Evolutionary conservation across 2,113 vertebrate genomes (phyloP).

Genomic region (Odobenus rosmarus): DNA sequence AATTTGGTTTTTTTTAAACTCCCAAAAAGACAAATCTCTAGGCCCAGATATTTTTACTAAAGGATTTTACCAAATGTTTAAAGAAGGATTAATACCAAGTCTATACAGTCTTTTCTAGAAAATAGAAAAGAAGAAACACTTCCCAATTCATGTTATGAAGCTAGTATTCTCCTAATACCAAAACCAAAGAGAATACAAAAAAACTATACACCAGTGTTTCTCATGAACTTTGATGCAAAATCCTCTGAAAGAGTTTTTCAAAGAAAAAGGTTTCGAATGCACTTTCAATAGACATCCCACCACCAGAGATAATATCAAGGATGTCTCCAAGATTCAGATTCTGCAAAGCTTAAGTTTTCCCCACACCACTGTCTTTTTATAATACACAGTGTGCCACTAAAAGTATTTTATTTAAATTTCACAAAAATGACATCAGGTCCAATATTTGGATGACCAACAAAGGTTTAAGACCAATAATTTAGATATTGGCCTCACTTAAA

Average conservation of each 20-base stretch:
- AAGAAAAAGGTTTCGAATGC: background rate
- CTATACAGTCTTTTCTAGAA: background rate
- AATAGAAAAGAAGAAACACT: background rate
- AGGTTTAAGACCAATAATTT: background rate
- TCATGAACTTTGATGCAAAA: background rate
- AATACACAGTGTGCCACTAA: background rate
- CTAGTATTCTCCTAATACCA: background rate
- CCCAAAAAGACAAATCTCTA: background rate
- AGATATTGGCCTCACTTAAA: background rate
- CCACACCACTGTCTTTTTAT: background rate
- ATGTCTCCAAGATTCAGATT: background rate
- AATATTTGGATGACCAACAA: conserved; percentile 10
- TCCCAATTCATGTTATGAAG: background rate
- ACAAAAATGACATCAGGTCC: background rate
- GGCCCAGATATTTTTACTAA: background rate
- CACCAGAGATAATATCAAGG: background rate
- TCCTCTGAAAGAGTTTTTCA: background rate
- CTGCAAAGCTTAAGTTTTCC: background rate
- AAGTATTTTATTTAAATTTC: background rate
- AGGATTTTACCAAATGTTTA: background rate
- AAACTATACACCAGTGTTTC: background rate
- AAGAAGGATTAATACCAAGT: background rate
- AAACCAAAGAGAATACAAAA: background rate
- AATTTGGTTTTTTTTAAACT: background rate
- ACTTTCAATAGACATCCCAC: background rate